phyloP scores from a whole-genome alignment of 1,140 invertebrate species.

The Pseudachorutes palmiensis region DNA sequence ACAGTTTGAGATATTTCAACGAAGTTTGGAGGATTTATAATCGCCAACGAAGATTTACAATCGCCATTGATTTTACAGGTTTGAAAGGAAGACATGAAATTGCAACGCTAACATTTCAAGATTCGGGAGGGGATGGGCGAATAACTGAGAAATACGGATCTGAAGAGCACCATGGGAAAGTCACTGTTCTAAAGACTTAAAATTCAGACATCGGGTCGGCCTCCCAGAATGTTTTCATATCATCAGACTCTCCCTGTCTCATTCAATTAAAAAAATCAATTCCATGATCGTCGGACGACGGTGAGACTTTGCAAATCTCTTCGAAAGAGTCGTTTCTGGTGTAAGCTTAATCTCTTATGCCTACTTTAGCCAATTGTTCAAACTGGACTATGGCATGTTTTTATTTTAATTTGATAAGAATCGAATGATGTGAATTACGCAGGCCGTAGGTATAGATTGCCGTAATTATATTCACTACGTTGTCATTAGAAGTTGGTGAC shows the following conservation, averaged over 20 bases:
- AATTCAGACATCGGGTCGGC: background rate
- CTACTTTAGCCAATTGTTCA: background rate
- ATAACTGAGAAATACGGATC: slow-evolving; percentile 40
- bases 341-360: background rate
- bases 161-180: slow-evolving; percentile 41
- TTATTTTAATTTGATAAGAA: too few species aligned
- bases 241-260: background rate
- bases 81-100: slow-evolving; percentile 27
- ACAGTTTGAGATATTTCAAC: background rate
- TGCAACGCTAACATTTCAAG: slow-evolving; percentile 29
- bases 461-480: too few species aligned
- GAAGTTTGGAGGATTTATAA: background rate
- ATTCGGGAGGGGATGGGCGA: slow-evolving; percentile 29
- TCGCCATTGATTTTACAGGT: slow-evolving; percentile 19
- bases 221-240: background rate
- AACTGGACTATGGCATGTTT: too few species aligned
- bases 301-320: background rate
- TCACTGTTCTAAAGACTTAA: slow-evolving; percentile 40
- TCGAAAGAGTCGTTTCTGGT: background rate
- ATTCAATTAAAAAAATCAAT: background rate
- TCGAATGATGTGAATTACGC: background rate
- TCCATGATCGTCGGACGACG: background rate
- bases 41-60: background rate
- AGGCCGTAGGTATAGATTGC: background rate
- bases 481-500: too few species aligned